A percentile compares a stretch with the other conserved stretches of the same genome.
Evolutionary conservation across 2,797 vertebrate genomes (phyloP).

Genomic region (Siniperca obscura): DNA sequence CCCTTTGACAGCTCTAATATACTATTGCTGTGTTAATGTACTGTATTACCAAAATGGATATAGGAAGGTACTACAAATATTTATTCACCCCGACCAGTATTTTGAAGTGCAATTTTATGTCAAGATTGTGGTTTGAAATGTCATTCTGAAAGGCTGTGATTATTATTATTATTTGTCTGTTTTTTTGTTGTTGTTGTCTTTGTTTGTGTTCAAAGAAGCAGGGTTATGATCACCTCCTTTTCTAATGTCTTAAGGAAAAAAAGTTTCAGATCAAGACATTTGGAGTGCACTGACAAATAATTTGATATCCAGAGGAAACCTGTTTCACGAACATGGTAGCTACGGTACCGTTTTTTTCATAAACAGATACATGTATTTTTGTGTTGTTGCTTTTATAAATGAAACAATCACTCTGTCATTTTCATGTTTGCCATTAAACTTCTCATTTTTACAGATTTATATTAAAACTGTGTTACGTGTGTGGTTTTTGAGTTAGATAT

Average conservation of each 20-base stretch:
- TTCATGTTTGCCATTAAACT: constrained; percentile 82
- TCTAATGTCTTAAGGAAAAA: constrained; percentile 51
- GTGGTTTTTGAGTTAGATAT: constrained; percentile 4
- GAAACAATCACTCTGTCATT: constrained; percentile 78
- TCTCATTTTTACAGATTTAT: constrained; percentile 85
- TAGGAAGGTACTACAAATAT: constrained; percentile 79
- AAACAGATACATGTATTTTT: constrained; percentile 76
- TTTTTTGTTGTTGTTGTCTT: constrained; percentile 52
- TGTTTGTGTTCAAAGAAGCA: constrained; percentile 72
- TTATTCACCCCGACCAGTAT: constrained; percentile 81
- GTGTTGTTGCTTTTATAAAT: constrained; percentile 80
- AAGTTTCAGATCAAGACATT: constrained; percentile 60
- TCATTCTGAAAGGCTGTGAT: constrained; percentile 88
- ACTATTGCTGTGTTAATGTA: constrained; percentile 81
- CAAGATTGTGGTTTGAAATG: constrained; percentile 88
- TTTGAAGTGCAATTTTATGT: constrained; percentile 85
- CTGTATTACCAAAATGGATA: constrained; percentile 81
- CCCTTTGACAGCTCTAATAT: constrained; percentile 74
- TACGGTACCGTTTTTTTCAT: constrained; percentile 70
- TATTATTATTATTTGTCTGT: constrained; percentile 50
- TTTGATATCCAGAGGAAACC: constrained; percentile 68
- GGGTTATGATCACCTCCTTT: constrained; percentile 70
- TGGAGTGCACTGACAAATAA: constrained; percentile 70
- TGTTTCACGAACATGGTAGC: constrained; percentile 71
- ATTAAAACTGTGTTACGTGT: constrained; percentile 67